These are phyloP conservation scores for Elegia similella DNA, from an alignment of 2,888 invertebrate species.

Conservation along the genomic window DNA sequence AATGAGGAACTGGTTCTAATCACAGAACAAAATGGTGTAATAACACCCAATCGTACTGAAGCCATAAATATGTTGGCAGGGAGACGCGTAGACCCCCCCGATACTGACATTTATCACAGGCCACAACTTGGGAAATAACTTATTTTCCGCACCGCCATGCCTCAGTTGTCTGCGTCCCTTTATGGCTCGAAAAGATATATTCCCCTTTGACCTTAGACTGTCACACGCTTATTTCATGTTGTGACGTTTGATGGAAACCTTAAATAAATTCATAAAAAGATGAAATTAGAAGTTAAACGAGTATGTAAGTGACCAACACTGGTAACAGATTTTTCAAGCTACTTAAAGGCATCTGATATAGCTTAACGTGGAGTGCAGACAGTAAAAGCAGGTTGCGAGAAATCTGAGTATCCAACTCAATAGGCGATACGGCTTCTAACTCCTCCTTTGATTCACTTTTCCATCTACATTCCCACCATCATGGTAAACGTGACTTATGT, in stretches of 20 bases:
- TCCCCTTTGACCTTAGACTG: background rate
- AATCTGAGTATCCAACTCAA: no score
- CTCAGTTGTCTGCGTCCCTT: slow-evolving; percentile 1
- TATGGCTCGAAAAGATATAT: background rate
- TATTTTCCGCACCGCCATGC: slow-evolving; percentile 3
- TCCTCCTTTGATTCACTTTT: no score
- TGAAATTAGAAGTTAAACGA: no score
- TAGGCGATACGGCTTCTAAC: no score
- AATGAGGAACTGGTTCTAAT: background rate
- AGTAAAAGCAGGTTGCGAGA: no score
- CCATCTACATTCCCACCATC: no score
- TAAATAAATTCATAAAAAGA: no score
- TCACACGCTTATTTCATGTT: background rate
- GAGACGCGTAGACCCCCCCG: background rate
- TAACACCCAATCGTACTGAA: background rate
- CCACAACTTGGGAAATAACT: slow-evolving; percentile 5
- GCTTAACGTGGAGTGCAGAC: no score
- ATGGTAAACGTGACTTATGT: no score
- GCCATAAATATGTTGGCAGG: background rate
- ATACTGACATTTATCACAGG: slow-evolving; percentile 1
- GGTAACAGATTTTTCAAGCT: no score
- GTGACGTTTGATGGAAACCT: background rate
- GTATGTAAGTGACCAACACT: no score
- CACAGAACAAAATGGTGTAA: background rate
- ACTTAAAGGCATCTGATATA: no score